phyloP scores from a whole-genome alignment of 2,888 invertebrate species.

The Nemoura dubitans region DNA sequence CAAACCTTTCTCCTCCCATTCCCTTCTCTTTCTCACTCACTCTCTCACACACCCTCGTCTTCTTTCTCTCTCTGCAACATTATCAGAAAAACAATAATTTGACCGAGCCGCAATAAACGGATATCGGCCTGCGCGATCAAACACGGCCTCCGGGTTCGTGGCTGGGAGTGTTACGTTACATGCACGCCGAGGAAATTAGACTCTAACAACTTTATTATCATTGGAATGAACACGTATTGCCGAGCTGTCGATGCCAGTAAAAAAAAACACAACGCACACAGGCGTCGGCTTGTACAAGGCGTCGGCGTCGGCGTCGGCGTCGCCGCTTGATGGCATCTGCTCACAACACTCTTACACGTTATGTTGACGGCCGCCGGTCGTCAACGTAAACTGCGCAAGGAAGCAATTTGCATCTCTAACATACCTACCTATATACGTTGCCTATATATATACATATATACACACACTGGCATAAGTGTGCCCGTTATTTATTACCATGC shows the following conservation, averaged over 20 bases:
- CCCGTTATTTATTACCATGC: background rate
- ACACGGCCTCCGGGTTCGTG: background rate
- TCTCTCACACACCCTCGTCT: background rate
- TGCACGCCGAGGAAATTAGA: slow-evolving; percentile 27
- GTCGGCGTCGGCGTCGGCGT: background rate
- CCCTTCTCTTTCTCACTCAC: too few relatives aligned
- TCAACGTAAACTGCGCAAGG: background rate
- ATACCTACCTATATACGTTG: background rate
- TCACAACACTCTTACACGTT: background rate
- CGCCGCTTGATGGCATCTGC: background rate
- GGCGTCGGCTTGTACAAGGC: background rate
- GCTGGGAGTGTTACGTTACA: background rate
- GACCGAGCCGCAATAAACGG: background rate
- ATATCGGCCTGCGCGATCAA: background rate
- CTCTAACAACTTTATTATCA: slow-evolving; percentile 39
- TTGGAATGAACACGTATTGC: background rate
- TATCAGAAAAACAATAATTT: slow-evolving; percentile 7
- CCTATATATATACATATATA: too few relatives aligned
- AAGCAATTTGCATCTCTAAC: background rate
- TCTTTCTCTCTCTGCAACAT: too few relatives aligned
- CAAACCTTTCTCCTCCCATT: too few relatives aligned
- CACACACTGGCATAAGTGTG: background rate
- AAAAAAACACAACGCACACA: background rate
- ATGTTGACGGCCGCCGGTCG: background rate
- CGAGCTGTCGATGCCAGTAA: background rate